These are phyloP conservation scores for Symphodus melops DNA, from an alignment of 2,113 vertebrate species.

Conservation along the genomic window DNA sequence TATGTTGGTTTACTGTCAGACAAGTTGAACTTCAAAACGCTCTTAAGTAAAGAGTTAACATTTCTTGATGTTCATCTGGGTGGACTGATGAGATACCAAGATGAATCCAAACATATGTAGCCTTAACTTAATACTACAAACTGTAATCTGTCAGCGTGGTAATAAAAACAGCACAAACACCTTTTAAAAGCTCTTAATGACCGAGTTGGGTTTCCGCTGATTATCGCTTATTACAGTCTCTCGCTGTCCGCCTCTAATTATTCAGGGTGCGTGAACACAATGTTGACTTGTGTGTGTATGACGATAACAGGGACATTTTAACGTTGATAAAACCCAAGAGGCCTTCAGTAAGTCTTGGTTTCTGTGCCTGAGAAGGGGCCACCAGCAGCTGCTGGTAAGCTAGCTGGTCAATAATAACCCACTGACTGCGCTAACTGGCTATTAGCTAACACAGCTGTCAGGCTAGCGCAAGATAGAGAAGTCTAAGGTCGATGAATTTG, in stretches of 20 bases:
- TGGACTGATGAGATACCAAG: neutral
- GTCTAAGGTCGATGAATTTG: constrained; percentile 52
- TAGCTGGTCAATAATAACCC: constrained; percentile 52
- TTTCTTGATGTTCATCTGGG: neutral
- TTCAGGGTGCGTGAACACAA: neutral
- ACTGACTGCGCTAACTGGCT: constrained; percentile 58
- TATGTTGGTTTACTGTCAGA: neutral
- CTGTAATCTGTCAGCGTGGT: neutral
- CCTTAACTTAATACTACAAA: neutral
- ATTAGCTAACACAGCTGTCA: constrained; percentile 60
- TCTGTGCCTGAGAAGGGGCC: constrained; percentile 17
- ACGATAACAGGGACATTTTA: neutral
- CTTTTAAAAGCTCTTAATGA: neutral
- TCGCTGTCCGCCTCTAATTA: neutral
- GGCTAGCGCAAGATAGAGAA: constrained; percentile 42
- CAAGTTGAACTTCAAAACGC: constrained; percentile 4
- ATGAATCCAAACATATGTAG: neutral
- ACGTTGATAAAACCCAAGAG: constrained; percentile 7
- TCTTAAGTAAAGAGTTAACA: neutral
- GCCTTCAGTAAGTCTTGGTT: constrained; percentile 29
- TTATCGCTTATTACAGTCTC: neutral
- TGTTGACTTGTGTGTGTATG: neutral
- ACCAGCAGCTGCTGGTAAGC: constrained; percentile 42
- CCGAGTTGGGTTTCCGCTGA: no score
- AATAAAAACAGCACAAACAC: constrained; percentile 7